These are phyloP conservation scores for Gobius niger DNA, from an alignment of 2,113 vertebrate genomes.

Conservation along the genomic window DNA sequence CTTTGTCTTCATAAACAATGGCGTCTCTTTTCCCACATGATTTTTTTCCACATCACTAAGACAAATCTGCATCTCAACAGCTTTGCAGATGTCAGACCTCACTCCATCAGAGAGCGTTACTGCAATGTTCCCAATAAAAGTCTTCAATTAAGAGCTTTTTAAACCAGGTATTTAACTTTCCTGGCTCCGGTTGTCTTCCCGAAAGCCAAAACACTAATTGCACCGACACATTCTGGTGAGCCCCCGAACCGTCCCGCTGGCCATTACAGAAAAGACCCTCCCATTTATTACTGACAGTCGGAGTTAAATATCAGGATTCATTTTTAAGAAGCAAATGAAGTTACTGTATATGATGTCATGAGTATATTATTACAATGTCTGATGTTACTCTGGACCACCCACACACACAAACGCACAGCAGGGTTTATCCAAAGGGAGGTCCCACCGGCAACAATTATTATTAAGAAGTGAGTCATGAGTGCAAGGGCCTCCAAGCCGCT, in stretches of 20 bases:
- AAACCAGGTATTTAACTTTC: slow-evolving; percentile 22
- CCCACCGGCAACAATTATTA: slow-evolving; percentile 1
- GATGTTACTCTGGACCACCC: slow-evolving; percentile 23
- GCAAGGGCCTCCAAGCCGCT: neutral
- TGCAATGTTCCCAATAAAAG: neutral
- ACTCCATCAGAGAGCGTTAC: neutral
- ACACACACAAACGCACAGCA: neutral
- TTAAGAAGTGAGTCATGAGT: slow-evolving; percentile 6
- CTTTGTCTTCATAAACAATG: neutral
- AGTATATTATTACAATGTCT: neutral
- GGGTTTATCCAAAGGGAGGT: slow-evolving; percentile 10
- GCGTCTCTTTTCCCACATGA: neutral
- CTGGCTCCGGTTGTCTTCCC: slow-evolving; percentile 3
- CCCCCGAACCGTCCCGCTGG: slow-evolving; percentile 13
- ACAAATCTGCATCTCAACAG: neutral
- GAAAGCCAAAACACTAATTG: slow-evolving; percentile 8
- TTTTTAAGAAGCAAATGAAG: neutral
- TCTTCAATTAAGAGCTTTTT: neutral
- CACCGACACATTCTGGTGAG: slow-evolving; percentile 24
- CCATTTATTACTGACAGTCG: too few species aligned
- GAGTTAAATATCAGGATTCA: neutral
- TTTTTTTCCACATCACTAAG: slow-evolving; percentile 21
- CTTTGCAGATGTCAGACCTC: neutral
- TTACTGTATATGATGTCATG: neutral
- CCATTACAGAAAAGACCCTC: too few species aligned